Evolutionary conservation across 1,140 invertebrate genomes (phyloP).

Genomic region (Brachionus calyciflorus): DNA sequence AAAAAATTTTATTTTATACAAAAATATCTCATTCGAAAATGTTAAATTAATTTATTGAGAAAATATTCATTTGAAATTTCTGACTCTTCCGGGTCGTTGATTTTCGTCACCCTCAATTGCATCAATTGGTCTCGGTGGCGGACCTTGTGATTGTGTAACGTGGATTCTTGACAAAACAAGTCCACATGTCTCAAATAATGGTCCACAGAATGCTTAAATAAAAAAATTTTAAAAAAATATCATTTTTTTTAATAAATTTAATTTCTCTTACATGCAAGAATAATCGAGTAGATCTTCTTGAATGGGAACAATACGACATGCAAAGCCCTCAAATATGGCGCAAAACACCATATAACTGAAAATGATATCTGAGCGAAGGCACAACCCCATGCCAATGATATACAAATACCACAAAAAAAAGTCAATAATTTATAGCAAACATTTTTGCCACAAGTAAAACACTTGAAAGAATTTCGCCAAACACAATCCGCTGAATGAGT

Average conservation of each 20-base stretch:
- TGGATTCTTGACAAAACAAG: conserved; percentile 37
- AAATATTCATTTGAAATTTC: too few species aligned
- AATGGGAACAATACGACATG: conserved; percentile 52
- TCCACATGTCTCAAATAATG: neutral
- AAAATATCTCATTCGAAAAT: too few species aligned
- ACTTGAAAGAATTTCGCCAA: conserved; percentile 70
- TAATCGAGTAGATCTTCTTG: conserved; percentile 50
- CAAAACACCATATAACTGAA: conserved; percentile 59
- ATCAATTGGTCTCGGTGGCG: conserved; percentile 26
- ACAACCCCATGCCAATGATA: conserved; percentile 69
- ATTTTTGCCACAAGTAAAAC: conserved; percentile 69
- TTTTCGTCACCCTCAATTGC: too few species aligned
- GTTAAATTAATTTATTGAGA: too few species aligned
- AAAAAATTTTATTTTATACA: too few species aligned
- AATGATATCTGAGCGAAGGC: conserved; percentile 73
- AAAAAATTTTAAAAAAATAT: neutral
- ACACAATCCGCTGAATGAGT: conserved; percentile 71
- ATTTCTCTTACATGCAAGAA: conserved; percentile 48
- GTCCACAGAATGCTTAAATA: neutral
- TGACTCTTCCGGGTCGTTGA: too few species aligned
- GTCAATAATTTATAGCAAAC: conserved; percentile 71
- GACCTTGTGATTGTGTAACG: conserved; percentile 27
- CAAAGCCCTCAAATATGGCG: conserved; percentile 53
- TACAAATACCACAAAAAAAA: conserved; percentile 67
- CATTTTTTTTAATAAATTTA: neutral